Evolutionary conservation across 2,797 vertebrate genomes (phyloP), one percentile per base, ranked within the genome.

Genomic region (Notolepis coatsorum): DNA sequence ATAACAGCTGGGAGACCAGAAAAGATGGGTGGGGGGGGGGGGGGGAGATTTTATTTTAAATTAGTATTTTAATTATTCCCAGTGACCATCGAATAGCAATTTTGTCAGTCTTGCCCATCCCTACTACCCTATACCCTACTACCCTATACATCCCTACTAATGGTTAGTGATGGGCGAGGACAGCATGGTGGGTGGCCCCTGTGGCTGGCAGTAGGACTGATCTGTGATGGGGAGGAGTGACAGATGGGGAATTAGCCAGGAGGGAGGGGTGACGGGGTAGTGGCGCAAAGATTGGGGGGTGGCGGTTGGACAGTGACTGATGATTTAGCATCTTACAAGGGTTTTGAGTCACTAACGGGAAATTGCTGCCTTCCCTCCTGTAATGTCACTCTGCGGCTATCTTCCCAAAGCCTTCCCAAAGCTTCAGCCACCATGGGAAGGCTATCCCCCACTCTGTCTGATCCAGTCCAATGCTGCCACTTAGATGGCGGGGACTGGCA

Each of bases 221-320:
- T 72, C 25, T 39, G 31, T 63, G 49, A 38, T 63, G 54, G 51
- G 8, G 57, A 33, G 31, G 43, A 73, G 75, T 77, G 77, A 80
- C 82, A 76, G 75, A 68, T 81, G 75, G 79, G 61, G 73, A 78
- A 78, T 71, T 77, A 49, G 69, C 68, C 42, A 28, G 66, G 21
- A 54, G 54, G 42, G 50, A 71, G 65, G 18, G 28, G 23, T 45
- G 51, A 64, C n/a, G 62, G 81, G 70, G 55, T 25, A 17, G 18
- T 23, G 46, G 25, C 15, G 71, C 27, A 73, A 56, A 68, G 47
- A 57, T 45, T 24, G 25, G 48, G 21, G 20, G 37, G 1, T 24
- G 50, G 41, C 51, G 37, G 52, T 18, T 39, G 57, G 42, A 68
- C 7, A 0, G 7, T n/a, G 48, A 62, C 30, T 41, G 30, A 57